Evolutionary conservation across 1,140 invertebrate species (phyloP).

Genomic region (Diplogasteroides magnus): DNA sequence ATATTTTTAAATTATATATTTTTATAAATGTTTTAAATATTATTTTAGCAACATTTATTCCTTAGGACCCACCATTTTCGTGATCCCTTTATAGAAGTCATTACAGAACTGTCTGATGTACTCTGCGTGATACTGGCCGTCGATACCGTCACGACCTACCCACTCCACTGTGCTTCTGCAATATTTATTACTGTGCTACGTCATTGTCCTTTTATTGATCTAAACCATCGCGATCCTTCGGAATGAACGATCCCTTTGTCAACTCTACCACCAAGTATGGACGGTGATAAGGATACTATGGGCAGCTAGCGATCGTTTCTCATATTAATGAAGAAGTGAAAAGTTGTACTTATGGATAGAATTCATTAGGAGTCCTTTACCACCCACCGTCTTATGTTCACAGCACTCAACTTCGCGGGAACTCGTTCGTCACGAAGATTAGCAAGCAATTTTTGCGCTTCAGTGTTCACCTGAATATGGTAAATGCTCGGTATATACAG

Average conservation of each 20-base stretch:
- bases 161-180: conserved; percentile 74
- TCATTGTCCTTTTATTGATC: too few relatives aligned
- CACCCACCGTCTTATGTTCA: conserved; percentile 74
- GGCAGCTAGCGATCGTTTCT: too few relatives aligned
- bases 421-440: conserved; percentile 81
- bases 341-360: too few relatives aligned
- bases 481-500: not conserved
- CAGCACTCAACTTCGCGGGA: conserved; percentile 77
- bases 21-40: too few relatives aligned
- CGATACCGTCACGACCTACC: conserved; percentile 88
- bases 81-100: conserved; percentile 88
- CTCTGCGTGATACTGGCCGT: conserved; percentile 82
- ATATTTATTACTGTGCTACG: too few relatives aligned
- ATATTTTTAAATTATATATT: not conserved
- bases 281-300: too few relatives aligned
- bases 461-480: conserved; percentile 78
- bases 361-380: too few relatives aligned
- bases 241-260: too few relatives aligned
- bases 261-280: too few relatives aligned
- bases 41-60: too few relatives aligned
- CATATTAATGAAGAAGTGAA: too few relatives aligned
- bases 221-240: too few relatives aligned
- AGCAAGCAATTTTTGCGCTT: conserved; percentile 80
- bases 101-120: conserved; percentile 90
- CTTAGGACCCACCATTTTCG: conserved; percentile 67